Conservation (phyloP, 2,113 vertebrate genomes). For the Oreochromis spilurus region DNA sequence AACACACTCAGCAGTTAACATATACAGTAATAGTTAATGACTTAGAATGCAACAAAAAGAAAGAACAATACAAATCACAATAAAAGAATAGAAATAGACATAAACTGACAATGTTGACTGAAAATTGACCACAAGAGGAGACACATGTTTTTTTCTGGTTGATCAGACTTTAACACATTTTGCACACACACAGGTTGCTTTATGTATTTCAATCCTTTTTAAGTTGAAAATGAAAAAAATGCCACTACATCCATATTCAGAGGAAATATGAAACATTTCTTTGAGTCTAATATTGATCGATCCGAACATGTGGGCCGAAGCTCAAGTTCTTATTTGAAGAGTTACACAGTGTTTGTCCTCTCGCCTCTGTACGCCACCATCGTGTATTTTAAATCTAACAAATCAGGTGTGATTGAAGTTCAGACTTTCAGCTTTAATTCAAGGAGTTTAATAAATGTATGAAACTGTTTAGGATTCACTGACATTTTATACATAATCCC, state of each 20-base stretch:
- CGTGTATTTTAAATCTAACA: fast-evolving
- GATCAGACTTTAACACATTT: neutral
- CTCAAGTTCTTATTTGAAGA: fast-evolving
- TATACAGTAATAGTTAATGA: neutral
- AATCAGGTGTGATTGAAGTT: neutral
- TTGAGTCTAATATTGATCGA: neutral
- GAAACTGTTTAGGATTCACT: neutral
- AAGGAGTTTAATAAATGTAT: fast-evolving
- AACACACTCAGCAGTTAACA: fast-evolving
- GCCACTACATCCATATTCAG: fast-evolving
- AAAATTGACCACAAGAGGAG: neutral
- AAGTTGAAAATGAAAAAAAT: fast-evolving
- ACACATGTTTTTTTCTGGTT: fast-evolving
- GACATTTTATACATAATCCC: fast-evolving
- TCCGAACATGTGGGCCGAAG: fast-evolving
- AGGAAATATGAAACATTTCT: fast-evolving
- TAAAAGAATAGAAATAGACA: neutral
- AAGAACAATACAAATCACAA: fast-evolving
- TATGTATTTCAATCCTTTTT: fast-evolving
- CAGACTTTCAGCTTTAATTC: neutral
- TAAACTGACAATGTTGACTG: neutral
- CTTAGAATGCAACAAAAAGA: neutral
- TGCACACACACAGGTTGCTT: neutral
- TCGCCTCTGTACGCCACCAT: fast-evolving
- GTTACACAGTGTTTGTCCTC: fast-evolving